phyloP scores from a whole-genome alignment of 2,797 vertebrate genomes.

The Euphonia xanthogaster region DNA sequence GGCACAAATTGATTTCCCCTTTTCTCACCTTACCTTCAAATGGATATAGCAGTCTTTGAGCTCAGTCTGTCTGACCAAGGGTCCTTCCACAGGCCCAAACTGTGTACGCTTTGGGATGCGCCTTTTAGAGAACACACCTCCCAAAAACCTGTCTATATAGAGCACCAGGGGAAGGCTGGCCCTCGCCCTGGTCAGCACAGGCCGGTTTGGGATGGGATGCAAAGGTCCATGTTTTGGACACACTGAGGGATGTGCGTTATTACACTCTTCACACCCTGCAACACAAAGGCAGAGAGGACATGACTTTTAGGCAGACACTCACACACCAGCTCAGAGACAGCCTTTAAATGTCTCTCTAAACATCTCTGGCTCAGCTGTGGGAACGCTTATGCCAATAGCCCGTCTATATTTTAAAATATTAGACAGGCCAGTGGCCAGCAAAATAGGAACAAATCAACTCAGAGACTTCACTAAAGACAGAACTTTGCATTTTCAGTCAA shows the following conservation, averaged over 20 bases:
- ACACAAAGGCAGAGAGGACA: conserved; percentile 21
- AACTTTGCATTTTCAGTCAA: not conserved
- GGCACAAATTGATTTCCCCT: not conserved
- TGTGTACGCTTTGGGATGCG: conserved; percentile 96
- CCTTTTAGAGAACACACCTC: conserved; percentile 93
- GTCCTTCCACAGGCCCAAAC: conserved; percentile 94
- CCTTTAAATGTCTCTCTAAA: not conserved
- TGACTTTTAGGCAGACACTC: not conserved
- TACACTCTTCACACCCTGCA: conserved; percentile 98
- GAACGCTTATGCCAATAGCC: not conserved
- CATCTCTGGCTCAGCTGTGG: not conserved
- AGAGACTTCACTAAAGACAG: not conserved
- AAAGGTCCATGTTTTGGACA: conserved; percentile 91
- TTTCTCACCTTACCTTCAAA: conserved; percentile 81
- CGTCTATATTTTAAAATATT: not conserved
- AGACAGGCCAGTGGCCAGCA: not conserved
- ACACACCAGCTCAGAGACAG: not conserved
- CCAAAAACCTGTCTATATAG: conserved; percentile 92
- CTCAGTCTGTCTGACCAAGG: conserved; percentile 84
- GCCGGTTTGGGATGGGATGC: conserved; percentile 93
- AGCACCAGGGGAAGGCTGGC: conserved; percentile 94
- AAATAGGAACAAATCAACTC: not conserved
- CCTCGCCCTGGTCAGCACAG: conserved; percentile 90
- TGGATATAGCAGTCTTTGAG: conserved; percentile 92
- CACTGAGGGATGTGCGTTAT: conserved; percentile 85